Evolutionary conservation across 2,113 vertebrate species (phyloP).

Genomic region (Sebastes fasciatus): DNA sequence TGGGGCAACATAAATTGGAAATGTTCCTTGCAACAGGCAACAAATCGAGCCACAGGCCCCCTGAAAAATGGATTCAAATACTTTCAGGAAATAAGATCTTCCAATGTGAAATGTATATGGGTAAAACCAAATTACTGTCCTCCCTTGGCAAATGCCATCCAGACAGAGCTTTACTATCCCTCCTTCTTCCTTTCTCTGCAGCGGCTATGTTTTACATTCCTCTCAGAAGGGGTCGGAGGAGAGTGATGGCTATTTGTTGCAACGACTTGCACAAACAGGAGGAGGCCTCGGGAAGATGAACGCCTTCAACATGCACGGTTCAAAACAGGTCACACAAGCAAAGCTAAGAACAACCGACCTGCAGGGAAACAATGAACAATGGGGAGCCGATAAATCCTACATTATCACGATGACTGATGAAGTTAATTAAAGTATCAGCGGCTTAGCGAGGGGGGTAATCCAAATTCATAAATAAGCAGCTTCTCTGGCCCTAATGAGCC

Average conservation of each 20-base stretch:
- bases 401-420: constrained; percentile 72
- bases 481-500: constrained; percentile 56
- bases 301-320: constrained; percentile 15
- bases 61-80: constrained; percentile 3
- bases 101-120: background rate
- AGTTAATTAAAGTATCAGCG: constrained; percentile 75
- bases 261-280: constrained; percentile 2
- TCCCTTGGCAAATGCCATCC: background rate
- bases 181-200: background rate
- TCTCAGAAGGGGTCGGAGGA: constrained; percentile 6
- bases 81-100: constrained; percentile 34
- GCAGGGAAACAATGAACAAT: constrained; percentile 56
- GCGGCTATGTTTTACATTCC: background rate
- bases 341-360: constrained; percentile 17
- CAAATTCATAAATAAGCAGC: constrained; percentile 69
- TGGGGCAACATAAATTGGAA: constrained; percentile 45
- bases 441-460: constrained; percentile 43
- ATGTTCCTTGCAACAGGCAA: constrained; percentile 24
- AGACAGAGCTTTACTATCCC: background rate
- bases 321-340: constrained; percentile 54
- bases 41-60: constrained; percentile 9
- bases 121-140: constrained; percentile 14
- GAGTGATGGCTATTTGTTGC: constrained; percentile 23
- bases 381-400: constrained; percentile 14
- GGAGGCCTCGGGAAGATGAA: constrained; percentile 15